Conservation (phyloP, 1,140 invertebrate species). For the Zophobas morio region DNA sequence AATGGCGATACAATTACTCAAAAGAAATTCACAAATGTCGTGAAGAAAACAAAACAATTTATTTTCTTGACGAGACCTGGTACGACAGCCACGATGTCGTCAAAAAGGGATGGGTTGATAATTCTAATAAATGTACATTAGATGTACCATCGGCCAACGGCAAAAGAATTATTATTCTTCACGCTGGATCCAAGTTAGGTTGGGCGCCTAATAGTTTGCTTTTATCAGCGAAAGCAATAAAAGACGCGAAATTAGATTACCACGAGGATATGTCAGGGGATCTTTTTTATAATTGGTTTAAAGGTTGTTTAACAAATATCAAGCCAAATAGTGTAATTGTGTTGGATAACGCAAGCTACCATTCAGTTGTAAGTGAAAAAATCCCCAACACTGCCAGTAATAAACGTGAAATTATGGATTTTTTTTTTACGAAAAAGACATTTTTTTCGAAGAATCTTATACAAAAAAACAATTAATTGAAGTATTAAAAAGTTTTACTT, state of each 20-base stretch:
- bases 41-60: background rate
- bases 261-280: conserved; percentile 53
- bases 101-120: conserved; percentile 42
- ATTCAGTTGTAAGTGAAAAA: conserved; percentile 26
- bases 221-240: conserved; percentile 51
- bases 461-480: conserved; percentile 5
- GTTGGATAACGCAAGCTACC: conserved; percentile 51
- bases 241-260: conserved; percentile 46
- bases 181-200: conserved; percentile 57
- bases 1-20: conserved; percentile 13
- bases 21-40: background rate
- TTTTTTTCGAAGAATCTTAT: conserved; percentile 5
- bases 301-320: conserved; percentile 38
- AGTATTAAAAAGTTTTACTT: conserved; percentile 3
- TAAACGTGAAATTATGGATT: conserved; percentile 14
- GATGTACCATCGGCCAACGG: conserved; percentile 51
- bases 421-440: conserved; percentile 3
- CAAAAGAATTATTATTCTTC: conserved; percentile 58
- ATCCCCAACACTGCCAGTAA: conserved; percentile 44
- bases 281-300: conserved; percentile 47
- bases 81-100: conserved; percentile 23
- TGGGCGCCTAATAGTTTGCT: conserved; percentile 58
- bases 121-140: conserved; percentile 35
- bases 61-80: conserved; percentile 34
- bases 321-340: conserved; percentile 50